Evolutionary conservation across 2,797 vertebrate species (phyloP).

Genomic region (Brachyrhaphis roseni): DNA sequence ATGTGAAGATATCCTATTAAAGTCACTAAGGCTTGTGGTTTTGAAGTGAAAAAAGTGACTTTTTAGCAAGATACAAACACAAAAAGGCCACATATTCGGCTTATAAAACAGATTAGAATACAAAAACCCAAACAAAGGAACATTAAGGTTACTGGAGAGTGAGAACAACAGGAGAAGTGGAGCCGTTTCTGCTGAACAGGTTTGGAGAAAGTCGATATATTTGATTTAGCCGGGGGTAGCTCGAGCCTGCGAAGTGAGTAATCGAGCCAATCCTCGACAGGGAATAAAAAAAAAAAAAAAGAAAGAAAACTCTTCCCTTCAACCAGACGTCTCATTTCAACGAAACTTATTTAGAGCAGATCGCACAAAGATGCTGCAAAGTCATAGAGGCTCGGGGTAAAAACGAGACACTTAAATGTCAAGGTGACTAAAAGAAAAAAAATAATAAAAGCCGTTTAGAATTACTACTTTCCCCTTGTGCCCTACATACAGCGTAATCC

Average conservation of each 20-base stretch:
- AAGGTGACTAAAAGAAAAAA: conserved; percentile 73
- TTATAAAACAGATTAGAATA: neutral
- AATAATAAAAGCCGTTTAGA: conserved; percentile 58
- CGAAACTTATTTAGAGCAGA: conserved; percentile 35
- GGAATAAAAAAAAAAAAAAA: conserved; percentile 12
- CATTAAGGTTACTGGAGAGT: neutral
- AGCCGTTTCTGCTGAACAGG: conserved; percentile 47
- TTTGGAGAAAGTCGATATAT: conserved; percentile 68
- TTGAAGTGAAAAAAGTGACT: neutral
- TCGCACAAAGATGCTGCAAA: conserved; percentile 38
- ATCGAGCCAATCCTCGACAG: conserved; percentile 8
- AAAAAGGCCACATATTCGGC: neutral
- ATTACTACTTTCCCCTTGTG: conserved; percentile 57
- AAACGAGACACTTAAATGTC: conserved; percentile 68
- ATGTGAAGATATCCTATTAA: neutral
- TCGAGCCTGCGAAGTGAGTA: conserved; percentile 41
- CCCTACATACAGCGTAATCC: conserved; percentile 41
- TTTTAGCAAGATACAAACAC: neutral
- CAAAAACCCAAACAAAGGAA: conserved; percentile 4
- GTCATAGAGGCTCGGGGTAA: conserved; percentile 29
- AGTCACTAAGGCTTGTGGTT: neutral
- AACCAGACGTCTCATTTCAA: conserved; percentile 19
- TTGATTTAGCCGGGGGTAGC: conserved; percentile 61
- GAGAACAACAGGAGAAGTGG: conserved; percentile 24
- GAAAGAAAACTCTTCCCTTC: conserved; percentile 24